A percentile compares a stretch with the other conserved stretches of the same genome.
Conservation (phyloP, 2,797 vertebrate genomes). For the Clamator glandarius region DNA sequence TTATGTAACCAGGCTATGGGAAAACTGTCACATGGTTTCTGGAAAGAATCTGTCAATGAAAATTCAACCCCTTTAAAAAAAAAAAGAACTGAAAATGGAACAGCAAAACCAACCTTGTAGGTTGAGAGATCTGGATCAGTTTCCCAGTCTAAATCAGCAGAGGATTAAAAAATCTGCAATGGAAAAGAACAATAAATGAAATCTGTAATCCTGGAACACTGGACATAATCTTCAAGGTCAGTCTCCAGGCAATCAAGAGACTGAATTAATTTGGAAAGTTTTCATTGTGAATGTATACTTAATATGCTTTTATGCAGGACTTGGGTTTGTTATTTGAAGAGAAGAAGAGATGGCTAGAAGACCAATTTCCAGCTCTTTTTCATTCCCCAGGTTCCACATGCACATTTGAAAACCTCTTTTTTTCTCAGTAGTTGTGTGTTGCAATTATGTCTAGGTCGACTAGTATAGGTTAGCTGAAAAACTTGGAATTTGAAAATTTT, state of each 20-base stretch:
- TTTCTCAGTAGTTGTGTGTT: not conserved
- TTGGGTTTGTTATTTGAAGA: not conserved
- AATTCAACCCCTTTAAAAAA: not conserved
- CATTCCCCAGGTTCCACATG: not conserved
- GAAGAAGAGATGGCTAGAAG: not conserved
- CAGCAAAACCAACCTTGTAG: not conserved
- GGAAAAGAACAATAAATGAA: conserved; percentile 29
- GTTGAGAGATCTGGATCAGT: not conserved
- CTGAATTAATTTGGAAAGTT: not conserved
- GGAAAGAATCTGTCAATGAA: conserved; percentile 2
- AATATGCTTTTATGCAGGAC: not conserved
- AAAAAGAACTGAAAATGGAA: not conserved
- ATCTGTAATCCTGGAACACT: conserved; percentile 1
- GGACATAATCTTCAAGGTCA: not conserved
- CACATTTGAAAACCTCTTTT: not conserved
- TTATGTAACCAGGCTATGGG: not conserved
- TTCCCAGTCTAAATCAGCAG: not conserved
- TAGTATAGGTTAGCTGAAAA: not conserved
- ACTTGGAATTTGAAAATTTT: not conserved
- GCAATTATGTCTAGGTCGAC: not conserved
- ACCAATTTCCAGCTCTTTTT: not conserved
- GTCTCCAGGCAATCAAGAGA: not conserved
- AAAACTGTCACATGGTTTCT: not conserved
- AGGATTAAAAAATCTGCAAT: conserved; percentile 6
- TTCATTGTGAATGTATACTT: not conserved